phyloP scores from a whole-genome alignment of 2,888 invertebrate genomes.

The Parascotia fuliginaria region DNA sequence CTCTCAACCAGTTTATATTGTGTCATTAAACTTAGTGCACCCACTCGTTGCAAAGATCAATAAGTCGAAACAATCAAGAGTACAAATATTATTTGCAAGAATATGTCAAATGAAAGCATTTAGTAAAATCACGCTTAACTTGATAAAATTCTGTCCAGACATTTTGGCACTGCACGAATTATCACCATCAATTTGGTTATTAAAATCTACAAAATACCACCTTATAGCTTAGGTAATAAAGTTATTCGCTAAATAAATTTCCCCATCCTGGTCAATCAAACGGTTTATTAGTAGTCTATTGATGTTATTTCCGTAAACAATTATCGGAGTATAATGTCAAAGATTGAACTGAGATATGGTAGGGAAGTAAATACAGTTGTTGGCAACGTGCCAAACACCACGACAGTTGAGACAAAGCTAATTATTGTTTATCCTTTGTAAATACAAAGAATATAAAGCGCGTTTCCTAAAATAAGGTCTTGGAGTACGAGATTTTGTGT shows the following conservation, averaged over 20 bases:
- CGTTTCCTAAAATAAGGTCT: constrained; percentile 24
- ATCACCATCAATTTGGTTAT: constrained; percentile 41
- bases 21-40: constrained; percentile 5
- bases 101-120: too few species aligned
- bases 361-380: constrained; percentile 25
- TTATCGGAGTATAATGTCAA: constrained; percentile 16
- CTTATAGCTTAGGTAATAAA: constrained; percentile 24
- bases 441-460: constrained; percentile 24
- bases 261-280: constrained; percentile 19
- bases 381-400: constrained; percentile 39
- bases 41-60: background rate
- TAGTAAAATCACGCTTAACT: constrained; percentile 34
- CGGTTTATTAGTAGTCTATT: constrained; percentile 36
- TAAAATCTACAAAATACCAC: constrained; percentile 30
- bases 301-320: constrained; percentile 45
- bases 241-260: constrained; percentile 26
- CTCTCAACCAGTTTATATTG: background rate
- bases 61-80: constrained; percentile 12
- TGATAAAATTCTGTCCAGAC: constrained; percentile 64
- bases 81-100: constrained; percentile 21
- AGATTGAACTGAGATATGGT: constrained; percentile 19
- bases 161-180: constrained; percentile 58
- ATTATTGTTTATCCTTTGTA: constrained; percentile 24
- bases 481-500: constrained; percentile 6
- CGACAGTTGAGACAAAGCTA: constrained; percentile 42